Conservation (phyloP, 2,113 vertebrate species). For the Macaca mulatta region DNA sequence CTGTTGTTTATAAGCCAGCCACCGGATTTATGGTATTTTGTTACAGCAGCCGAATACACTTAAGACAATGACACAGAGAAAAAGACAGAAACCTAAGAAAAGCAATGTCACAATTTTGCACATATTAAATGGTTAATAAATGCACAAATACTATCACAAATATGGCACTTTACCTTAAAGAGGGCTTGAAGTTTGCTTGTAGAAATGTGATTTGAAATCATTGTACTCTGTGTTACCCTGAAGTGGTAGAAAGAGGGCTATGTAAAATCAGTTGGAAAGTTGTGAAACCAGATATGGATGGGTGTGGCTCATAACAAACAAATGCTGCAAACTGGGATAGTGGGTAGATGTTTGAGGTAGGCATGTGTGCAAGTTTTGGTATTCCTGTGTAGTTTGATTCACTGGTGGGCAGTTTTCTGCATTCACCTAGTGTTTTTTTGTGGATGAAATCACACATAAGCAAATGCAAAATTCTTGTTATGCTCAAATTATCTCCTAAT, state of each 20-base stretch:
- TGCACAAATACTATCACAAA: neutral
- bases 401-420: neutral
- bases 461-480: neutral
- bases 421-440: neutral
- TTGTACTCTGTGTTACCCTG: neutral
- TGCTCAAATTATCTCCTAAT: neutral
- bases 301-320: neutral
- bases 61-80: neutral
- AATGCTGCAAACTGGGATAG: fast-evolving
- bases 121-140: neutral
- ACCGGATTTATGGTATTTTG: neutral
- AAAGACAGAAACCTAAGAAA: neutral
- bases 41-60: neutral
- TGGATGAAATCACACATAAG: neutral
- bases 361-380: too few species aligned
- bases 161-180: neutral
- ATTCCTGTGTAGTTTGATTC: neutral
- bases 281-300: neutral
- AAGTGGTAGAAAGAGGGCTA: neutral
- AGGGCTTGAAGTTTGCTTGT: neutral
- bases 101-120: neutral
- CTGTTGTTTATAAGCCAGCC: neutral
- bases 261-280: neutral
- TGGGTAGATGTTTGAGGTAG: too few species aligned
- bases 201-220: neutral